Evolutionary conservation across 2,797 vertebrate species (phyloP).

Genomic region (Agapornis canus): DNA sequence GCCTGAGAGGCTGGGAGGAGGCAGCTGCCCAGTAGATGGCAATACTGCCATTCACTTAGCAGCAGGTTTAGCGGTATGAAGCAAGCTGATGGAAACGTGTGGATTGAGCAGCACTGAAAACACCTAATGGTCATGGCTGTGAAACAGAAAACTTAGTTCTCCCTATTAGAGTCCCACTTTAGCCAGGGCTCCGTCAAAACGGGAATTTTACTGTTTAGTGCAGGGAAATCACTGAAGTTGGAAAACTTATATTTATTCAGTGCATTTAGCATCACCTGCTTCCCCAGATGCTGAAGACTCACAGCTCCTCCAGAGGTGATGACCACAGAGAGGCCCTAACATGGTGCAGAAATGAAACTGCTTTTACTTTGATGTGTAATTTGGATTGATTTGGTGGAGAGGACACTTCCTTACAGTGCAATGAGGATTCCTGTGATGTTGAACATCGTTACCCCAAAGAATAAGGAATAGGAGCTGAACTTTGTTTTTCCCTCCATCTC

Average conservation of each 20-base stretch:
- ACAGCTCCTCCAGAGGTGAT: neutral
- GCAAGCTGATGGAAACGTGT: fast-evolving
- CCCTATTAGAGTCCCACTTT: neutral
- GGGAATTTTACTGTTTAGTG: neutral
- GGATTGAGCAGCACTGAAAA: neutral
- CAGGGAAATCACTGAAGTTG: neutral
- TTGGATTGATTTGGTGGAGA: neutral
- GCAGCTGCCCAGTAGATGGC: conserved; percentile 40
- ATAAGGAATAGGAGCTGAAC: neutral
- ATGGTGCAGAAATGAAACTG: neutral
- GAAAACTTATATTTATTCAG: neutral
- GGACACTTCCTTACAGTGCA: neutral
- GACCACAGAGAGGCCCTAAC: neutral
- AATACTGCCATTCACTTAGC: neutral
- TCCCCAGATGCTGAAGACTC: neutral
- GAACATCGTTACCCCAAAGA: neutral
- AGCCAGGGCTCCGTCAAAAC: neutral
- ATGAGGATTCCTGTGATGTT: neutral
- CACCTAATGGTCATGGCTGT: neutral
- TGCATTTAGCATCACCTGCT: fast-evolving
- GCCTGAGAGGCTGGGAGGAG: neutral
- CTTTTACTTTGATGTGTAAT: neutral
- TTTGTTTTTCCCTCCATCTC: neutral
- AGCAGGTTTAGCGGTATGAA: neutral
- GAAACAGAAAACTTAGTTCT: neutral